Evolutionary conservation across 2,113 vertebrate genomes (phyloP), one percentile per base, ranked within the genome.

Genomic region (Gila orcuttii): DNA sequence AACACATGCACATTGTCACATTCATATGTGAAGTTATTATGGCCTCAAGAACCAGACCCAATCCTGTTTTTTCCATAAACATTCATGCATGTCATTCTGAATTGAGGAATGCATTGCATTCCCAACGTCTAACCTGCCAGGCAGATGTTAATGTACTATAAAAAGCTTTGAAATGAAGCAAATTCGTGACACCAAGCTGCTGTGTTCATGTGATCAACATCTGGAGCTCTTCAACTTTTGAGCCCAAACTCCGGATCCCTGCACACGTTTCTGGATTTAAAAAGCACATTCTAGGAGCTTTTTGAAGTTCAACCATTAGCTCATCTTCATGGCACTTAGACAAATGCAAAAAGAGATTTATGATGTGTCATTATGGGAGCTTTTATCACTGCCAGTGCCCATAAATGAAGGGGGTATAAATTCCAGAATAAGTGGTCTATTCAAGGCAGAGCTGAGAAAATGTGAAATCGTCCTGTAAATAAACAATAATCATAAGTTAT

Each of bases 121-220:
- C 52, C 36, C 45, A 50, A 60, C 13, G 3, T 86, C 6, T 82
- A 86, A 89, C 83, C 73, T 89, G 88, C 84, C 66, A 47, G 77
- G 78, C 88, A 93, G 91, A 91, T 92, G 91, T 92, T 90, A 87
- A 39, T 69, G 17, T 31, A 0, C 55, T 82, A 59, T 55, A 87
- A 80, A 83, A 55, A 79, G 81, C 82, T 85, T 85, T 15, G 1
- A 90, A 90, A 82, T 85, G 79, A 78, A 17, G 77, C 21, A 82
- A 79, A 86, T 91, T 91, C 84, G 86, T 86, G 55, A 89, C 85
- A 66, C 76, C 69, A 86, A 68, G 62, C 86, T 4, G 88, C 10
- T 85, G 84, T 89, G 77, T 76, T 84, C 90, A 90, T 92, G 90
- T 92, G 89, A 88, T 90, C 88, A 90, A 83, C 92, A 93, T 90